Base-by-base conservation (phyloP, 2,113 vertebrate species). In the Piprites chloris region DNA sequence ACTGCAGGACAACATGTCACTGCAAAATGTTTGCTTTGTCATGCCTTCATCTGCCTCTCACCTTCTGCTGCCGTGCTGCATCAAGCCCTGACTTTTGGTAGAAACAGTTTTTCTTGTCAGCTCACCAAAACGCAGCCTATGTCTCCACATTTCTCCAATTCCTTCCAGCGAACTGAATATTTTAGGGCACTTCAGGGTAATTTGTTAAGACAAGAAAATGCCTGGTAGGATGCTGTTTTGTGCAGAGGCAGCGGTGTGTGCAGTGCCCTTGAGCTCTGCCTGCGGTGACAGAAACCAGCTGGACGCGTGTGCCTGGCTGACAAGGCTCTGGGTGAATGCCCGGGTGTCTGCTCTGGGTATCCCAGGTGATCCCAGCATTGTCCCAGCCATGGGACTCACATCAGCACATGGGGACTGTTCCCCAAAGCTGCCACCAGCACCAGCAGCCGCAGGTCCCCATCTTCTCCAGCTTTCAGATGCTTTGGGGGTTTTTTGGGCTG, bases 351-450 rank as follows among this genome's bases (percentile, higher is more conserved):
- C 37, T 84, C 49, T 2, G 9, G 37, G 28, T 73, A 87, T 84
- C 85, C 85, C 68, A 52, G 85, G 59, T 1, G 0, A 91, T 81
- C 55, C 77, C 81, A 81, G 46, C 0, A 0, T 37, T 41, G 44
- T 81, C 81, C 74, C 37, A 62, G 1, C 17, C 46, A 47, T 52
- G 26, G 50, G 24, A 41, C 46, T 66, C 2, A 4, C 1, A 12
- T 32, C 53, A 58, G 47, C 12, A 2, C 11, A 17, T 0, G 0
- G 41, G 27, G 41, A 39, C 35, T 0, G 0, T n/a, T 33, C 26
- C 66, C 24, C 3, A 85, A 75, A 67, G 56, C 61, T 78, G 66
- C 71, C 3, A 5, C 56, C 46, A 50, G 72, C 28, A 8, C 0
- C 0, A 42, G 79, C 4, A 5, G 44, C 39, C 63, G 28, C 39